Evolutionary conservation across 2,113 vertebrate genomes (phyloP), one percentile per base, ranked within the genome.

Genomic region (Chaetops frenatus): DNA sequence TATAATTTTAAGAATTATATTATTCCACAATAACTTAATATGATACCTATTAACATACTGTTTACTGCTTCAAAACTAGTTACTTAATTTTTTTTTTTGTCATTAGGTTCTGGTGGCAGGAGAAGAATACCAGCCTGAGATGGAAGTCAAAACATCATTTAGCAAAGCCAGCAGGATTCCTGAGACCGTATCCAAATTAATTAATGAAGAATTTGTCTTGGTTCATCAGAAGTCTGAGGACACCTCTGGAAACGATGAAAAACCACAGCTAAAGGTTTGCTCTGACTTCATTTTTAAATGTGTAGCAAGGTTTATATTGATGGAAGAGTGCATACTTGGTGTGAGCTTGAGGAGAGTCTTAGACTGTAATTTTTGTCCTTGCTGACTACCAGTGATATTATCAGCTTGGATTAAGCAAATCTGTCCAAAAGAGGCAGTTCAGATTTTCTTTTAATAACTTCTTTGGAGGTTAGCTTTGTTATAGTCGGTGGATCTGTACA

Each of bases 141-240:
- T 99, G 99, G 99, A 99, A 93, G 98, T 98, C 96, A 97, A 95
- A 98, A 98, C 98, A 83, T 98, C 98, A 7, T 97, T 98, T 85
- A 97, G 98, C 86, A 99, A 99, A 98, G 97, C 98, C 90, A 97
- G 97, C 91, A 98, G 98, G 95, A 98, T 99, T 82, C 98, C 98
- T 19, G 99, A 99, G 97, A 98, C 98, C 8, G 98, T 98, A 72
- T 98, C 98, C 88, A 98, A 98, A 0, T 95, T 98, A 91, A 99
- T 99, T 98, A 99, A 98, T 92, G 99, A 99, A 95, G 99, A 99
- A 90, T 99, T 99, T 97, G 99, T 99, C 94, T 95, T 99, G 96
- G 98, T 99, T 66, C 98, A 98, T 97, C 96, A 99, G 57, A 97
- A 98, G 18, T 94, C 97, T 25, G 98, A 98, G 29, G 98, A 98